A percentile compares a stretch with the other conserved stretches of the same genome.
These are phyloP conservation scores for Galeruca laticollis DNA, from an alignment of 2,888 invertebrate genomes.

Conservation along the genomic window DNA sequence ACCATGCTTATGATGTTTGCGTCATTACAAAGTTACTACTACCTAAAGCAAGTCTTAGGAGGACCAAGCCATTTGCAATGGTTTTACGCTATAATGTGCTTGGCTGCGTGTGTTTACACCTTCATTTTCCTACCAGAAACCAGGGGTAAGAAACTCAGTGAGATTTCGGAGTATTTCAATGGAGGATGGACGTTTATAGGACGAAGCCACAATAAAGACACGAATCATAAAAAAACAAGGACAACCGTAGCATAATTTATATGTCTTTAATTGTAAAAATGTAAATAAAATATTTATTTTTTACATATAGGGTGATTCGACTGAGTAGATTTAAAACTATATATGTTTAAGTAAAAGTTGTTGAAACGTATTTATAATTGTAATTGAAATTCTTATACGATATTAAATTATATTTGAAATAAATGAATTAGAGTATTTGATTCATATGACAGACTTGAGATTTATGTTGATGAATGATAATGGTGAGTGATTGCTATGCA, in stretches of 20 bases:
- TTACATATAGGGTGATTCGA: neutral
- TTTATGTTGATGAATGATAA: no score
- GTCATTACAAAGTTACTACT: constrained; percentile 69
- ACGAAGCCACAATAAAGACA: neutral
- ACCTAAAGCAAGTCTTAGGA: constrained; percentile 59
- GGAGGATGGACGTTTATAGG: constrained; percentile 61
- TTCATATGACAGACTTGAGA: no score
- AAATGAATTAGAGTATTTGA: no score
- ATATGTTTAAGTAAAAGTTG: neutral
- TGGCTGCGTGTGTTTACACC: constrained; percentile 64
- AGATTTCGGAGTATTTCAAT: constrained; percentile 68
- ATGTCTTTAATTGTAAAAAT: neutral
- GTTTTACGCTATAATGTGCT: constrained; percentile 69
- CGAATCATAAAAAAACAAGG: neutral
- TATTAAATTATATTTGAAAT: no score
- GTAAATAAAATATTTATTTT: constrained; percentile 3
- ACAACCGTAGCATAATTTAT: neutral
- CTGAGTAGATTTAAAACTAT: neutral
- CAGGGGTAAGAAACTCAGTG: constrained; percentile 66
- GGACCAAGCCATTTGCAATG: constrained; percentile 70
- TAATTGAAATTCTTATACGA: no score
- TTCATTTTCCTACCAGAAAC: constrained; percentile 68
- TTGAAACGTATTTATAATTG: no score
- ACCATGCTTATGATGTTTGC: constrained; percentile 68
- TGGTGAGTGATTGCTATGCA: no score